These are phyloP conservation scores for Lethenteron reissneri DNA, from an alignment of 2,113 vertebrate genomes.

Conservation along the genomic window DNA sequence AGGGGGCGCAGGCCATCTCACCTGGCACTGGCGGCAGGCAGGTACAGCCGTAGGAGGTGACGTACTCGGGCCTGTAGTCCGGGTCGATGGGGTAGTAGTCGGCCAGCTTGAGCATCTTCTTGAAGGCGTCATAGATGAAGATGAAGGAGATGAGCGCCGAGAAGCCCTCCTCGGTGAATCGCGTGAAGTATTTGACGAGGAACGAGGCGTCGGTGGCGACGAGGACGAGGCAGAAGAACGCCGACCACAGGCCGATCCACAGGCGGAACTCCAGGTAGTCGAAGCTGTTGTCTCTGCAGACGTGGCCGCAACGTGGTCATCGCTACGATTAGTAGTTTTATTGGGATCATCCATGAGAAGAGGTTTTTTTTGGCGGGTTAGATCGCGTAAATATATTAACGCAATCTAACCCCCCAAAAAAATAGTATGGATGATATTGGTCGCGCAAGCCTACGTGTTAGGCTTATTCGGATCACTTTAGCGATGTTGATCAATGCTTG, in stretches of 20 bases:
- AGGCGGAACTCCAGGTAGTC: slow-evolving; percentile 93
- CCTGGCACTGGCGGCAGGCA: slow-evolving; percentile 45
- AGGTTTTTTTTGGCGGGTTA: too few relatives aligned
- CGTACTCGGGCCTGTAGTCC: slow-evolving; percentile 34
- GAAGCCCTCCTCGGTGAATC: slow-evolving; percentile 93
- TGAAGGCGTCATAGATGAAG: slow-evolving; percentile 94
- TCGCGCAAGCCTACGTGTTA: too few relatives aligned
- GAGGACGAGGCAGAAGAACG: slow-evolving; percentile 59
- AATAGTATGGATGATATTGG: too few relatives aligned
- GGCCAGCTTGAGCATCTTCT: slow-evolving; percentile 86
- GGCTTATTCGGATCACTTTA: too few relatives aligned
- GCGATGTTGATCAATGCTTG: too few relatives aligned
- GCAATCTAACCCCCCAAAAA: too few relatives aligned
- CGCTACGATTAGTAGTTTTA: too few relatives aligned
- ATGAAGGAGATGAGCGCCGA: slow-evolving; percentile 96
- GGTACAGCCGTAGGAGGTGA: slow-evolving; percentile 55
- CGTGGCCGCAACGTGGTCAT: too few relatives aligned
- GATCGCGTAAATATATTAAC: too few relatives aligned
- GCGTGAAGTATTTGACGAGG: slow-evolving; percentile 89
- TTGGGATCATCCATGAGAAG: too few relatives aligned
- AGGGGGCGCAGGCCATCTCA: slow-evolving; percentile 18
- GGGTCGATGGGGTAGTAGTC: slow-evolving; percentile 76
- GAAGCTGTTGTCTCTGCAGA: slow-evolving; percentile 49
- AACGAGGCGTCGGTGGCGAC: slow-evolving; percentile 86
- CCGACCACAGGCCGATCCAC: slow-evolving; percentile 95